These are phyloP conservation scores for Brachionus asplanchnoidis DNA, from an alignment of 1,140 invertebrate genomes.

Conservation along the genomic window DNA sequence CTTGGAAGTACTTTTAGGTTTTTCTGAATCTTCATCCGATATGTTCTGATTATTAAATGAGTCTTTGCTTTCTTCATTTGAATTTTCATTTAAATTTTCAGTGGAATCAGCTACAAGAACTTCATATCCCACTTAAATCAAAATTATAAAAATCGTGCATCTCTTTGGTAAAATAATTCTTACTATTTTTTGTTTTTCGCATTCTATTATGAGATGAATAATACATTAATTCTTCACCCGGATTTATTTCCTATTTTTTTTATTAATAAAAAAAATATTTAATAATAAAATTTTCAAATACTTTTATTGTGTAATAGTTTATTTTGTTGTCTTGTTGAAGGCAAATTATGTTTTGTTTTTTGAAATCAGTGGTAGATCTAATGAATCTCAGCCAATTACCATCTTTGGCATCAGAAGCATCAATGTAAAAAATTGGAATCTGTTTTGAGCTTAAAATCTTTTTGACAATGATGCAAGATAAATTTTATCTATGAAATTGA, in stretches of 20 bases:
- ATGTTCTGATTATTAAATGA: neutral
- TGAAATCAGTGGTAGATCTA: conserved; percentile 43
- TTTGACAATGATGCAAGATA: neutral
- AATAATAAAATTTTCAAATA: neutral
- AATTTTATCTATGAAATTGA: neutral
- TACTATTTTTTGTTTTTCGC: neutral
- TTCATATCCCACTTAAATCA: neutral
- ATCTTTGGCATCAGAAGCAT: conserved; percentile 43
- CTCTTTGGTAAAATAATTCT: neutral
- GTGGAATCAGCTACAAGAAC: neutral
- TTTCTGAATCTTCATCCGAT: neutral
- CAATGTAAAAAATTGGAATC: conserved; percentile 44
- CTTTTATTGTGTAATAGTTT: conserved; percentile 42
- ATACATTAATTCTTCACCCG: neutral
- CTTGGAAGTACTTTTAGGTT: neutral
- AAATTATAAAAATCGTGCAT: neutral
- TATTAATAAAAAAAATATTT: neutral
- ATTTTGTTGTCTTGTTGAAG: conserved; percentile 44
- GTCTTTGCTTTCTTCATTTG: conserved; percentile 23
- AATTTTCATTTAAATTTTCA: neutral
- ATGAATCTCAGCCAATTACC: conserved; percentile 45
- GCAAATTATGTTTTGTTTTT: conserved; percentile 45
- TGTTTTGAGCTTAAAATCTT: conserved; percentile 11
- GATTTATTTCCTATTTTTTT: conserved; percentile 28
- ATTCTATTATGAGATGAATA: neutral